Percentiles rank a stretch among this genome's conserved stretches.
phyloP scores from a whole-genome alignment of 2,888 invertebrate genomes.

The Clusia tigrina region DNA sequence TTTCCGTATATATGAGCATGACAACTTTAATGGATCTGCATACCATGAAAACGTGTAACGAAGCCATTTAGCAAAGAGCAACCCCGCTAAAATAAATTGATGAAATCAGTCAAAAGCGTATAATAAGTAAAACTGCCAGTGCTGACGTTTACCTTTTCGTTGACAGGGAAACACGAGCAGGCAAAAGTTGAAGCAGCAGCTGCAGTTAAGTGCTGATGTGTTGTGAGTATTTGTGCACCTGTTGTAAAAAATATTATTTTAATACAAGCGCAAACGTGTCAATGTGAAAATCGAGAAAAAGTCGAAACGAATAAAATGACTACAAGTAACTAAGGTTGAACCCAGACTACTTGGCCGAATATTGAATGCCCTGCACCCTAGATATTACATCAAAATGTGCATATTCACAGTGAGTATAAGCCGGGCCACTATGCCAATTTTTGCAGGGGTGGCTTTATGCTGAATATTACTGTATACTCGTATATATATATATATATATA shows the following conservation, averaged over 20 bases:
- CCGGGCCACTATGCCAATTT: no score
- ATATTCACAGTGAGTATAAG: no score
- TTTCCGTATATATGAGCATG: not conserved
- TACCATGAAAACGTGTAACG: not conserved
- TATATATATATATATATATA: no score
- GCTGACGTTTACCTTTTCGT: no score
- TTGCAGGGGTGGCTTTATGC: no score
- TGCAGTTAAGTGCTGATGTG: not conserved
- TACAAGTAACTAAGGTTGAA: no score
- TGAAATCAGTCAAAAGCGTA: constrained; percentile 12
- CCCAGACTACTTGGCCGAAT: no score
- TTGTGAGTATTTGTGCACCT: not conserved
- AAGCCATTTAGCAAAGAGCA: constrained; percentile 14
- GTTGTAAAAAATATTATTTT: not conserved
- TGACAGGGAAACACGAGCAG: not conserved
- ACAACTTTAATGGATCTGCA: not conserved
- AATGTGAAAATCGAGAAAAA: no score
- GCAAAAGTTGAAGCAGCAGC: not conserved
- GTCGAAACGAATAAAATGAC: no score
- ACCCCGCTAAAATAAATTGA: constrained; percentile 12
- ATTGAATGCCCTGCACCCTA: no score
- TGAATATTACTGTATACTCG: no score
- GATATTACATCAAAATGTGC: no score
- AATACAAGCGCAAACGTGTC: not conserved
- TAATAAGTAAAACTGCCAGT: not conserved